These are phyloP conservation scores for Hydrolagus affinis DNA, from an alignment of 2,113 vertebrate genomes.

Conservation along the genomic window DNA sequence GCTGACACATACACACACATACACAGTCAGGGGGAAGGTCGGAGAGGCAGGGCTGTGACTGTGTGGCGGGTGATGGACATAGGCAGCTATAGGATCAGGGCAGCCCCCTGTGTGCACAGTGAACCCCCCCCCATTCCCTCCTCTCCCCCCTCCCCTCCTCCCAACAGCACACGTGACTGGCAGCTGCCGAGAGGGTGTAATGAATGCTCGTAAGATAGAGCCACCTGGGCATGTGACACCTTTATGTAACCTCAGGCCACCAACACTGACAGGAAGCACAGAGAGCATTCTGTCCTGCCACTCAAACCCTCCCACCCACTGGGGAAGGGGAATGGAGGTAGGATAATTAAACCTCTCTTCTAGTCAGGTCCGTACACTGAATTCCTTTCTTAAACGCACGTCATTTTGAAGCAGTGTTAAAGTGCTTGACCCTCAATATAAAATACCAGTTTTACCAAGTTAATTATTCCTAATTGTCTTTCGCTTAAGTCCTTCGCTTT, in stretches of 20 bases:
- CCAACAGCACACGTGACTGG: not conserved
- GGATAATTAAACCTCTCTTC: not conserved
- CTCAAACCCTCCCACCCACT: not conserved
- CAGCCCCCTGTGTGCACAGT: not conserved
- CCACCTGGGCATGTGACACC: conserved; percentile 25
- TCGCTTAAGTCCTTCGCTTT: no score
- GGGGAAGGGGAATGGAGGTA: not conserved
- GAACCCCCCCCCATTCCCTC: no score
- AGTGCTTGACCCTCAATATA: not conserved
- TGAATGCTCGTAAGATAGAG: not conserved
- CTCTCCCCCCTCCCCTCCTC: no score
- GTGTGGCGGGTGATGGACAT: no score
- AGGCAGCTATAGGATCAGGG: conserved; percentile 3
- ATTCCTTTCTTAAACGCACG: not conserved
- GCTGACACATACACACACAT: no score
- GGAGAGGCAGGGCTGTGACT: no score
- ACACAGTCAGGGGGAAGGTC: no score
- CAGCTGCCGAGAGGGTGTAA: not conserved
- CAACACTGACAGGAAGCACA: conserved; percentile 10
- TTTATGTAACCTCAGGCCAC: not conserved
- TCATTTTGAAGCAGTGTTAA: not conserved
- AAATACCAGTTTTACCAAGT: no score
- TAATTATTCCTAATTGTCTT: not conserved
- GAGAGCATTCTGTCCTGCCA: conserved; percentile 6
- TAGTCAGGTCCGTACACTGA: not conserved